phyloP scores from a whole-genome alignment of 2,797 vertebrate species.

The Tolypeutes matacus region DNA sequence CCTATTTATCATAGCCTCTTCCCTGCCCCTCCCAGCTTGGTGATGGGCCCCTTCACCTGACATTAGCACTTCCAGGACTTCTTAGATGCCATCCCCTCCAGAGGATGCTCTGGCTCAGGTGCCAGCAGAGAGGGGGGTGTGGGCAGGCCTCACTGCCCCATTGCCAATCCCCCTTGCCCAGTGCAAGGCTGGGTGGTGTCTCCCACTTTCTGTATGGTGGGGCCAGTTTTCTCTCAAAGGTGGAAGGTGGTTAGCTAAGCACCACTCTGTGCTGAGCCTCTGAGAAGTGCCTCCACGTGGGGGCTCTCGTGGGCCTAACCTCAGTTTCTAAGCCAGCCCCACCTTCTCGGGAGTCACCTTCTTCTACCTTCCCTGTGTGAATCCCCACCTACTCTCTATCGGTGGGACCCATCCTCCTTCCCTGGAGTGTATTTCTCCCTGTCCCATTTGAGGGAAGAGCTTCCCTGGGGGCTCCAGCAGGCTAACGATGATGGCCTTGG shows the following conservation, averaged over 20 bases:
- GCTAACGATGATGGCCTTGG: neutral
- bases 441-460: neutral
- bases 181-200: rapidly evolving
- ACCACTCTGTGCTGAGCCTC: neutral
- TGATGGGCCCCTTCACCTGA: neutral
- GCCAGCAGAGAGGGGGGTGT: neutral
- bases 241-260: too few relatives aligned
- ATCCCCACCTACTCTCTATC: rapidly evolving
- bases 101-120: neutral
- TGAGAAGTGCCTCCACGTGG: neutral
- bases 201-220: neutral
- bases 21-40: neutral
- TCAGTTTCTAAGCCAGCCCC: neutral
- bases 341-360: neutral
- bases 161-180: rapidly evolving
- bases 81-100: rapidly evolving
- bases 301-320: neutral
- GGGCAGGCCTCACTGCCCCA: neutral
- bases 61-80: too few relatives aligned
- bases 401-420: neutral
- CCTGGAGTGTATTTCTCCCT: neutral
- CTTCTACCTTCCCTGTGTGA: neutral
- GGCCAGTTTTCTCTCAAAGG: neutral
- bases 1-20: neutral
- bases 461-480: neutral